phyloP scores from a whole-genome alignment of 2,113 vertebrate genomes.

The Numenius arquata region DNA sequence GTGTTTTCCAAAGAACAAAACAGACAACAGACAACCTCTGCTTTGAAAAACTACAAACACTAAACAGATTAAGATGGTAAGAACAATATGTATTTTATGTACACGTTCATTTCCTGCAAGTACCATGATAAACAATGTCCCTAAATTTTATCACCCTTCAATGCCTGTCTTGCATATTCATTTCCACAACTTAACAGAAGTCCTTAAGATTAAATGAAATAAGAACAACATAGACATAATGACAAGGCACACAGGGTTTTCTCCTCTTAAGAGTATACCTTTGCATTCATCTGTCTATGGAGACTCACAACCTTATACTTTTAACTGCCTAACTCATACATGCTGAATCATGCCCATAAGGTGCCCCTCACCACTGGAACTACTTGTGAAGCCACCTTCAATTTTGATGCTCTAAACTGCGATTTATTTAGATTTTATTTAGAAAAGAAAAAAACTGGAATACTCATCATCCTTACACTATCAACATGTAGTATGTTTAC shows the following conservation, averaged over 20 bases:
- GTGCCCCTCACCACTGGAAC: not conserved
- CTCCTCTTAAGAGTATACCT: not conserved
- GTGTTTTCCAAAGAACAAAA: not conserved
- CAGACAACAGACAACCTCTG: not conserved
- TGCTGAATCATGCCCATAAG: not conserved
- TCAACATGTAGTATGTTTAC: not conserved
- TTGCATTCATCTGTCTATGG: not conserved
- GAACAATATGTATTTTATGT: not conserved
- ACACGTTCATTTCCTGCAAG: not conserved
- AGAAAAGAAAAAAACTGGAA: not conserved
- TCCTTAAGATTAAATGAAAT: not conserved
- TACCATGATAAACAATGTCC: fast-evolving
- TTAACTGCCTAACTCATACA: not conserved
- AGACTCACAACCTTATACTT: not conserved
- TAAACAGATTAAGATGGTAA: not conserved
- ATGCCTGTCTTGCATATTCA: not conserved
- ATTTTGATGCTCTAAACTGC: not conserved
- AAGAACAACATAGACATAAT: not conserved
- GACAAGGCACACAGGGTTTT: not conserved
- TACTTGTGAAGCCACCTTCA: not conserved
- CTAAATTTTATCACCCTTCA: not conserved
- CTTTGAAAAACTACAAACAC: not conserved
- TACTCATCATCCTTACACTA: not conserved
- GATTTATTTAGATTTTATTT: not conserved
- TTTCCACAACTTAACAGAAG: not conserved